A percentile compares a stretch with the other conserved stretches of the same genome.
phyloP scores from a whole-genome alignment of 2,888 invertebrate genomes.

The Aleiodes testaceus region DNA sequence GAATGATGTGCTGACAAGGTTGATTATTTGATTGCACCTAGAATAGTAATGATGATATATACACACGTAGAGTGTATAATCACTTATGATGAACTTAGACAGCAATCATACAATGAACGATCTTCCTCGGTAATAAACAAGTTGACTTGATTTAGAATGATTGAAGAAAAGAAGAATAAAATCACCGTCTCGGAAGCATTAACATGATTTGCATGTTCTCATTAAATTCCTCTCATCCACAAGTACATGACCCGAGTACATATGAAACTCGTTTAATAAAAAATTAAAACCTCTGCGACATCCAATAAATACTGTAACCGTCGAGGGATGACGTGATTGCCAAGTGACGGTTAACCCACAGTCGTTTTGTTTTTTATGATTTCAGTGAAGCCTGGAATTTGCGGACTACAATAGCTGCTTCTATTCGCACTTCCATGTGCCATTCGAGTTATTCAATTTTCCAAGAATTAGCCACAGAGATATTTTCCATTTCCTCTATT shows the following conservation, averaged over 20 bases:
- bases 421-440: no score
- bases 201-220: slow-evolving; percentile 12
- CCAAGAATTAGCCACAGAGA: background rate
- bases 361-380: background rate
- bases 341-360: background rate
- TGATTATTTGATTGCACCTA: slow-evolving; percentile 43
- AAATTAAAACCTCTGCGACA: background rate
- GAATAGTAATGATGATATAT: slow-evolving; percentile 12
- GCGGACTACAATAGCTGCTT: background rate
- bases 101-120: slow-evolving; percentile 45
- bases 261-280: background rate
- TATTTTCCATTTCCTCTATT: background rate
- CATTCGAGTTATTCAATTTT: no score
- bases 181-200: background rate
- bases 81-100: background rate
- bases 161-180: slow-evolving; percentile 32
- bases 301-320: background rate
- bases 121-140: slow-evolving; percentile 45
- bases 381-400: slow-evolving; percentile 4
- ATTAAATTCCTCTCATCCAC: no score
- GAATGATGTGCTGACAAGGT: slow-evolving; percentile 25
- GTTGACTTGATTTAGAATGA: slow-evolving; percentile 31
- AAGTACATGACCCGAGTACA: background rate
- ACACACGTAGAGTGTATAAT: slow-evolving; percentile 14
- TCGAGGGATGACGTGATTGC: slow-evolving; percentile 18